A percentile compares a stretch with the other conserved stretches of the same genome.
These are phyloP conservation scores for Nebria ingens DNA, from an alignment of 1,140 invertebrate species.

Conservation along the genomic window DNA sequence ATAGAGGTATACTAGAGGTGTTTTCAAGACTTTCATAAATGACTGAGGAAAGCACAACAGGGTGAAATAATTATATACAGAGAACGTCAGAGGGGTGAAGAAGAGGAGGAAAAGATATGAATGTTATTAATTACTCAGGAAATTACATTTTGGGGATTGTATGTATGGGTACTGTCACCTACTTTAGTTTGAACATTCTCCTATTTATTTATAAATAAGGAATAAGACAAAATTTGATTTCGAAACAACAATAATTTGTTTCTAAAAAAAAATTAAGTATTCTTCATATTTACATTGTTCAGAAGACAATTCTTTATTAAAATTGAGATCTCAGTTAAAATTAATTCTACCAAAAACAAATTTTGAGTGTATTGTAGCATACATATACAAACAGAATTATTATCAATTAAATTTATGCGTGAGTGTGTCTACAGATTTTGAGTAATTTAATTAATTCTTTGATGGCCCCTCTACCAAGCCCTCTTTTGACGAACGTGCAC, in stretches of 20 bases:
- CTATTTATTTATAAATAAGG: too few relatives aligned
- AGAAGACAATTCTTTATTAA: too few relatives aligned
- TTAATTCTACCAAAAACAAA: too few relatives aligned
- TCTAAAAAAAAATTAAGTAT: too few relatives aligned
- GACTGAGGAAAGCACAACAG: not conserved
- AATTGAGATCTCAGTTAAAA: too few relatives aligned
- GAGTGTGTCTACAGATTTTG: not conserved
- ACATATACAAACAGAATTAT: not conserved
- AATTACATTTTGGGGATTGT: not conserved
- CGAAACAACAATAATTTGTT: too few relatives aligned
- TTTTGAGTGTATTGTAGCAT: too few relatives aligned
- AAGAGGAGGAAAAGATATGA: too few relatives aligned
- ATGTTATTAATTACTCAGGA: conserved; percentile 4
- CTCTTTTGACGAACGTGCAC: not conserved
- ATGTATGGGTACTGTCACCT: not conserved
- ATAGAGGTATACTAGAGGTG: not conserved
- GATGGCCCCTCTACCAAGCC: not conserved
- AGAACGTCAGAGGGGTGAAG: too few relatives aligned
- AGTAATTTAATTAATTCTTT: conserved; percentile 8
- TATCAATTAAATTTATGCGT: conserved; percentile 4
- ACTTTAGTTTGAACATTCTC: too few relatives aligned
- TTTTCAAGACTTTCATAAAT: conserved; percentile 2
- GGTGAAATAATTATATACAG: conserved; percentile 6
- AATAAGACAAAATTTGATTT: too few relatives aligned
- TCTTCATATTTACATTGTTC: too few relatives aligned